Conservation (phyloP, 2,113 vertebrate genomes). For the Agapornis roseicollis region DNA sequence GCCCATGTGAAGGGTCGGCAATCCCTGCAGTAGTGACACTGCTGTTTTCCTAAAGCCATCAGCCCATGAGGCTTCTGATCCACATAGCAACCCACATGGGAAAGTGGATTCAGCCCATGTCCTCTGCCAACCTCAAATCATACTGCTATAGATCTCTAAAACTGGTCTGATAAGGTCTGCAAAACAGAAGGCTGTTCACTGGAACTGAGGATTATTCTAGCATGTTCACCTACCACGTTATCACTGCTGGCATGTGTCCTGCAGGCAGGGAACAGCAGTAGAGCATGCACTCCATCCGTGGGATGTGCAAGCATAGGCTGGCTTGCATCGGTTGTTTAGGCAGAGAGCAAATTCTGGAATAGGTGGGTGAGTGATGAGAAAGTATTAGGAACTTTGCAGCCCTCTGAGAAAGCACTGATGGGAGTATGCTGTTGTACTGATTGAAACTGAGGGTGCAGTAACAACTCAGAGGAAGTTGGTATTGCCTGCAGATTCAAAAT, state of each 20-base stretch:
- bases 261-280: background rate
- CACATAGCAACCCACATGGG: background rate
- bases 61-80: background rate
- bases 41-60: background rate
- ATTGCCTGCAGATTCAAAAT: background rate
- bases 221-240: background rate
- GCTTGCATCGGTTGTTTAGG: rapidly evolving
- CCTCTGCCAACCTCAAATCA: background rate
- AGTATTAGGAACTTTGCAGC: background rate
- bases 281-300: background rate
- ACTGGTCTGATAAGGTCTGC: background rate
- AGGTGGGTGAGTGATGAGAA: background rate
- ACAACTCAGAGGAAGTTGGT: background rate
- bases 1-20: rapidly evolving
- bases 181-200: rapidly evolving
- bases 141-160: background rate
- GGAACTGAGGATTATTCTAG: background rate
- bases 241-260: background rate
- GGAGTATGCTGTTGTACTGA: background rate
- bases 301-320: background rate
- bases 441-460: background rate
- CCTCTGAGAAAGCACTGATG: background rate
- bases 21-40: background rate
- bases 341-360: background rate
- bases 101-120: background rate